Conservation (phyloP, 2,888 invertebrate genomes). For the Lymantria monacha region DNA sequence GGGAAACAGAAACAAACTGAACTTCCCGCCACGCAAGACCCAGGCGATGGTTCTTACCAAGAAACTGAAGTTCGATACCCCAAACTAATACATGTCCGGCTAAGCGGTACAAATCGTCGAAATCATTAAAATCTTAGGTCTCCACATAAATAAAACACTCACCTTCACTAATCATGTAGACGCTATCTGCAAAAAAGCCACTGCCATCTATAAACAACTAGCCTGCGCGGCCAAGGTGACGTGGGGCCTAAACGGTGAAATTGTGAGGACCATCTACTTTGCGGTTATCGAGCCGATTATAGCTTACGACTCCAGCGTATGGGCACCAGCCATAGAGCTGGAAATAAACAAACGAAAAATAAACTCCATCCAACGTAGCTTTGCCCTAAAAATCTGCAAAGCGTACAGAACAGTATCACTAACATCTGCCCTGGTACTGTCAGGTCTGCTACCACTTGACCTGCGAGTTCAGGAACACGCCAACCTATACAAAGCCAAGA, state of each 20-base stretch:
- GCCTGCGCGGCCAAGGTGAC: too few species aligned
- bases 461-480: not conserved
- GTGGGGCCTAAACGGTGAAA: constrained; percentile 4
- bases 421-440: not conserved
- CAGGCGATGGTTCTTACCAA: too few species aligned
- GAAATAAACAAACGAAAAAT: not conserved
- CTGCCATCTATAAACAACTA: too few species aligned
- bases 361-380: not conserved
- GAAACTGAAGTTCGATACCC: too few species aligned
- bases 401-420: constrained; percentile 3
- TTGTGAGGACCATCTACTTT: constrained; percentile 2
- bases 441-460: not conserved
- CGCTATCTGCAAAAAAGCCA: too few species aligned
- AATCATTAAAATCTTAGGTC: constrained; percentile 15
- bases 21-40: too few species aligned
- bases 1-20: too few species aligned
- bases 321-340: not conserved
- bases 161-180: too few species aligned
- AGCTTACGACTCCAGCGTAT: not conserved
- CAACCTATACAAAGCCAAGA: not conserved
- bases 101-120: not conserved
- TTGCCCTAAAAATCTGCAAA: constrained; percentile 1
- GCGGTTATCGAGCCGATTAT: constrained; percentile 1
- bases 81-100: constrained; percentile 8
- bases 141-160: constrained; percentile 17